Evolutionary conservation across 2,888 invertebrate genomes (phyloP), one percentile per base, ranked within the genome.

Genomic region (Pachymerium ferrugineum): DNA sequence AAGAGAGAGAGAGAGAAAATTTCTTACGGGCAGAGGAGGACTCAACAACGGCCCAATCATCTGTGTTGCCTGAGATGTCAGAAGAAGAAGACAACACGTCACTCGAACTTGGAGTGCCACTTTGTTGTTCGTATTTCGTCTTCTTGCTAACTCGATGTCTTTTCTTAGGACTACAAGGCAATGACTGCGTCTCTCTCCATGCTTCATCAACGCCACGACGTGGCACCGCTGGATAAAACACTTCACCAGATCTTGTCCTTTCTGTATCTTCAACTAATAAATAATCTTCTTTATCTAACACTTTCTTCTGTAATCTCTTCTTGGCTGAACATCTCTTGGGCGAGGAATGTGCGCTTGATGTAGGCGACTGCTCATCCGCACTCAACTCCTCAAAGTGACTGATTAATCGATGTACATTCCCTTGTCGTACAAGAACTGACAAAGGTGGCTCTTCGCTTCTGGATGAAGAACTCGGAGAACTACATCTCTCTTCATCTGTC

Each of bases 341-440:
- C 16, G 73, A 73, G 2, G 62, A 62, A 5, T 67, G 31, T 16
- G 73, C 67, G 25, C 73, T 73, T 12, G 28, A 22, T 10, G 30
- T 16, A 14, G 73, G 73, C 29, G 73, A 73, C 73, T 73, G 73
- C 14, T 73, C 73, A n/a, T 73, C 73, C 14, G 68, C 73, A 73
- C 73, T 73, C 2, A 73, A 19, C 33, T 73, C 73, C 31, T 73
- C 73, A 31, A 73, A 73, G 33, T 73, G 73, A 25, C 68, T 73
- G 33, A 73, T 73, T 12, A 73, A 67, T 12, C 67, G 62, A 62
- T 73, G 73, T 6, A 73, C 73, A 14, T 67, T 62, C 19, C 73
- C 73, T n/a, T 73, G 73, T 12, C 71, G 16, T 8, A 54, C 54
- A 8, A 38, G 16, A 14, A 73, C 73, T 14, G 62, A 73, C 30